Evolutionary conservation across 2,113 vertebrate species (phyloP).

Genomic region (Cheilinus undulatus): DNA sequence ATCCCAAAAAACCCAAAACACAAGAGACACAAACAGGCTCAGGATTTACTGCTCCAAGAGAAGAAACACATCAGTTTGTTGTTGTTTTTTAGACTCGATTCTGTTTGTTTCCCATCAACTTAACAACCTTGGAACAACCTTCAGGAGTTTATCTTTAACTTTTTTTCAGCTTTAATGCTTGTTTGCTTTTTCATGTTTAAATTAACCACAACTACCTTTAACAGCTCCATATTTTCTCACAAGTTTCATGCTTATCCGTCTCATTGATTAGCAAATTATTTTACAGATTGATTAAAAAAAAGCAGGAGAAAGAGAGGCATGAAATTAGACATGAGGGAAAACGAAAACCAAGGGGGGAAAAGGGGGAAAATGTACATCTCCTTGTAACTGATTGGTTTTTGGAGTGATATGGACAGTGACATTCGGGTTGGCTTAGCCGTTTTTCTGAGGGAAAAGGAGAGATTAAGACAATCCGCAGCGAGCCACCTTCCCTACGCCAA

Average conservation of each 20-base stretch:
- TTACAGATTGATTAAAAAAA: background rate
- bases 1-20: constrained; percentile 74
- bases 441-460: constrained; percentile 81
- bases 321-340: constrained; percentile 27
- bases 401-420: constrained; percentile 81
- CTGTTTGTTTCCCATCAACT: constrained; percentile 21
- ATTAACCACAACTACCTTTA: background rate
- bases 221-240: background rate
- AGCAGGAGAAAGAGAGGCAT: background rate
- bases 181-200: background rate
- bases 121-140: constrained; percentile 62
- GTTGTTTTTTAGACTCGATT: constrained; percentile 46
- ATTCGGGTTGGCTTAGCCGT: constrained; percentile 81
- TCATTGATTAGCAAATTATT: background rate
- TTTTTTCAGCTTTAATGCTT: background rate
- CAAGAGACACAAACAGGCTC: constrained; percentile 70
- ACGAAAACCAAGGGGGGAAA: constrained; percentile 44
- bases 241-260: background rate
- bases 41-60: constrained; percentile 66
- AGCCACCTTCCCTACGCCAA: constrained; percentile 81
- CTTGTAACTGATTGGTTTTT: constrained; percentile 83
- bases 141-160: constrained; percentile 17
- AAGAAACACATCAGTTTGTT: constrained; percentile 50
- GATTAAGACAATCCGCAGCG: constrained; percentile 82
- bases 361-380: constrained; percentile 68